phyloP scores from a whole-genome alignment of 2,888 invertebrate genomes.

The Orchesellides sinensis region DNA sequence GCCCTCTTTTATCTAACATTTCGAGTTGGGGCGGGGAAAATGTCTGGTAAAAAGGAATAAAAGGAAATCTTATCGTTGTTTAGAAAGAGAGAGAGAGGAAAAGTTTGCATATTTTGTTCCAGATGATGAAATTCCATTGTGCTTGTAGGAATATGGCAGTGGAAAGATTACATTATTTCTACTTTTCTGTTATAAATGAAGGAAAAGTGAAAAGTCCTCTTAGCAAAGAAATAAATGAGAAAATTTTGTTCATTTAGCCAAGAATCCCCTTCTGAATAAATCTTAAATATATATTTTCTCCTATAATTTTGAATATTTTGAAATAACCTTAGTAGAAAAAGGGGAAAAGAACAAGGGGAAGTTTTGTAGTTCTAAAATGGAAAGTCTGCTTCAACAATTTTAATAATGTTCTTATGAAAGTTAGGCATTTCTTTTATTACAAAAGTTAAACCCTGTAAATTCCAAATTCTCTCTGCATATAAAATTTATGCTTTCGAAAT shows the following conservation, averaged over 20 bases:
- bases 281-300: conserved; percentile 28
- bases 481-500: too few species aligned
- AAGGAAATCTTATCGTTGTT: conserved; percentile 49
- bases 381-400: conserved; percentile 15
- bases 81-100: conserved; percentile 29
- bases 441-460: conserved; percentile 36
- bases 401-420: not conserved
- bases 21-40: not conserved
- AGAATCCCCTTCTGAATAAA: conserved; percentile 41
- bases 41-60: not conserved
- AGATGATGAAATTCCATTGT: conserved; percentile 65
- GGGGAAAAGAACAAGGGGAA: conserved; percentile 20
- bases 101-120: conserved; percentile 44
- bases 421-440: conserved; percentile 41
- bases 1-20: conserved; percentile 17
- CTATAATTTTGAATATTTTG: not conserved
- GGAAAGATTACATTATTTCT: conserved; percentile 53
- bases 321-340: conserved; percentile 15
- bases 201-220: conserved; percentile 50
- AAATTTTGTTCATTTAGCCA: conserved; percentile 53
- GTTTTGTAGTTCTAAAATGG: conserved; percentile 1
- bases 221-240: conserved; percentile 63
- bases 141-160: conserved; percentile 32
- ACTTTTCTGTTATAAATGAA: conserved; percentile 63
- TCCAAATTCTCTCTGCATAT: conserved; percentile 29